Percentiles rank a stretch among this genome's conserved stretches.
These are phyloP conservation scores for Arctocebus calabarensis DNA, from an alignment of 2,797 vertebrate species.

Conservation along the genomic window DNA sequence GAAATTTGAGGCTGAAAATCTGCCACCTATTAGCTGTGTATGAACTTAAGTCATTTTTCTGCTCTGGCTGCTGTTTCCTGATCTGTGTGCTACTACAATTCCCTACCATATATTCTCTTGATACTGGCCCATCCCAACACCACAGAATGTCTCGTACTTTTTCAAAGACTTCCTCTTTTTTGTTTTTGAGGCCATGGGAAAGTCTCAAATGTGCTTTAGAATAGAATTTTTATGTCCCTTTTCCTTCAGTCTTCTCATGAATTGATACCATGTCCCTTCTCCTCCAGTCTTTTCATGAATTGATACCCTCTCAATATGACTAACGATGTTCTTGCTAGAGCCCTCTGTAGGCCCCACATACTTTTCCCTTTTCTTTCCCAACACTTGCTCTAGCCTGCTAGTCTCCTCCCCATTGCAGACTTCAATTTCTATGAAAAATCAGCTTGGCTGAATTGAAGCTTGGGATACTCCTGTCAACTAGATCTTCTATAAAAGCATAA, in stretches of 20 bases:
- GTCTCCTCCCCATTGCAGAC: not conserved
- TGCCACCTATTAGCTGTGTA: not conserved
- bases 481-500: not conserved
- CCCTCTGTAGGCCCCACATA: not conserved
- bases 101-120: not conserved
- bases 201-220: not conserved
- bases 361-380: not conserved
- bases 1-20: not conserved
- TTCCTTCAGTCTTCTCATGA: not conserved
- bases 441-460: not conserved
- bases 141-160: not conserved
- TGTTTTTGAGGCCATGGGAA: not conserved
- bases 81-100: not conserved
- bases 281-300: not conserved
- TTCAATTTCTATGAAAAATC: not conserved
- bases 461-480: not conserved
- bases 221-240: not conserved
- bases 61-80: not conserved
- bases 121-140: not conserved
- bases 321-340: not conserved
- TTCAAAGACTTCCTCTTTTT: not conserved
- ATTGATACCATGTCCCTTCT: not conserved
- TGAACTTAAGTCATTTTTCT: constrained; percentile 27
- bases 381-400: not conserved
- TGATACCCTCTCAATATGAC: not conserved